Base-by-base conservation (phyloP, 1,140 invertebrate genomes). In the Drosophila lacteicornis region DNA sequence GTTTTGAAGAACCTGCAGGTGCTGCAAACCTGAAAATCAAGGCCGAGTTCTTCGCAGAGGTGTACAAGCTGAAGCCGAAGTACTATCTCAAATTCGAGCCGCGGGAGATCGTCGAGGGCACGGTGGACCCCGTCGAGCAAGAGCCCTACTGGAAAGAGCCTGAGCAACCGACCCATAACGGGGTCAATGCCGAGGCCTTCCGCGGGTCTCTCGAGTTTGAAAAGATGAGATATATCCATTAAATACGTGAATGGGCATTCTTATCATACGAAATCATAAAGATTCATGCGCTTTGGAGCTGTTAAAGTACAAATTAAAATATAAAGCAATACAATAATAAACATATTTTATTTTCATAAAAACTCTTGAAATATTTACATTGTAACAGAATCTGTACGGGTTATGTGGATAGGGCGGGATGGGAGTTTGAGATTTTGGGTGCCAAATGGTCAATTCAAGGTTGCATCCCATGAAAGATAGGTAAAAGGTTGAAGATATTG, bases 1-100 rank as follows among this genome's bases (percentile, higher is more conserved):
- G 85, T 98, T 12, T 93, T 99, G 50, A 99, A 99, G 93, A 97
- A 98, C 87, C 92, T 99, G 4, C 99, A 99, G 92, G 93, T 98
- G 70, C 95, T 98, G 74, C 95, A n/a, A n/a, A 96, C 40, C 96
- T 97, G 2, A 95, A 98, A 80, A 95, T 99, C 43, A 98, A 99
- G 93, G 96, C 97, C 1, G 96, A 98, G 91, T 99, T 99, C 93
- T 99, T 98, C 91, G 95, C 97, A 84, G 98, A 99, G 92, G 91
- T 99, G 30, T 98, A 99, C 93, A 95, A 96, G 27, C 94, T 99
- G 17, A 99, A 99, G 94, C 96, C 96, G 93, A 97, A 97, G 93
- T 99, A 98, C 93, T 96, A 97, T 78, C 94, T 96, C 80, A 93
- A 96, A 77, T 99, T 98, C 91, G 94, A 95, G 57, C 92, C 97